Percentiles rank a stretch among this genome's conserved stretches.
These are phyloP conservation scores for Crotalus tigris DNA, from an alignment of 2,113 vertebrate species.

Conservation along the genomic window DNA sequence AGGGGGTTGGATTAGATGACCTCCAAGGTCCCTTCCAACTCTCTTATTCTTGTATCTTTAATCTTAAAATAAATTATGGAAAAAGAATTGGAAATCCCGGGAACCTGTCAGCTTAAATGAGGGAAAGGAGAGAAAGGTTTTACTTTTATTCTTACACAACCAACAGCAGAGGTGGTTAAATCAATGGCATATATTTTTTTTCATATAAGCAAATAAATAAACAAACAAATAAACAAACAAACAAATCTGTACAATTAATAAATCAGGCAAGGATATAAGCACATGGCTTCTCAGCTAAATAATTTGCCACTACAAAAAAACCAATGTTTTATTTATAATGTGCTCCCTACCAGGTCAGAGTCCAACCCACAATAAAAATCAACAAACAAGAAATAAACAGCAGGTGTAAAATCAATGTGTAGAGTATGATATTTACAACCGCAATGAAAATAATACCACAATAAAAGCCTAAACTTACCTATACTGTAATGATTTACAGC, in stretches of 20 bases:
- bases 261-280: not conserved
- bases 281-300: not conserved
- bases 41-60: not conserved
- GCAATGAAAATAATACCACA: not conserved
- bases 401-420: not conserved
- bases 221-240: not conserved
- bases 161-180: not conserved
- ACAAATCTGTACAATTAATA: not conserved
- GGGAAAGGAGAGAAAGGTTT: not conserved
- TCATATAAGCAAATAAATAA: not conserved
- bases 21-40: not conserved
- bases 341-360: not conserved
- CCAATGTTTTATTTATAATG: not conserved
- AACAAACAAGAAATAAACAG: not conserved
- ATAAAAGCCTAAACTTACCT: not conserved
- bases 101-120: not conserved
- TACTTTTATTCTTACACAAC: not conserved
- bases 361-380: not conserved
- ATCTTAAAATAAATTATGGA: not conserved
- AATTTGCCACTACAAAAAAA: not conserved
- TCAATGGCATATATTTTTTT: not conserved
- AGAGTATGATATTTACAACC: not conserved
- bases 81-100: slow-evolving; percentile 3
- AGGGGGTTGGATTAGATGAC: not conserved
- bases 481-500: not conserved